A percentile compares a stretch with the other conserved stretches of the same genome.
Conservation (phyloP, 2,113 vertebrate genomes). For the Lates calcarifer region DNA sequence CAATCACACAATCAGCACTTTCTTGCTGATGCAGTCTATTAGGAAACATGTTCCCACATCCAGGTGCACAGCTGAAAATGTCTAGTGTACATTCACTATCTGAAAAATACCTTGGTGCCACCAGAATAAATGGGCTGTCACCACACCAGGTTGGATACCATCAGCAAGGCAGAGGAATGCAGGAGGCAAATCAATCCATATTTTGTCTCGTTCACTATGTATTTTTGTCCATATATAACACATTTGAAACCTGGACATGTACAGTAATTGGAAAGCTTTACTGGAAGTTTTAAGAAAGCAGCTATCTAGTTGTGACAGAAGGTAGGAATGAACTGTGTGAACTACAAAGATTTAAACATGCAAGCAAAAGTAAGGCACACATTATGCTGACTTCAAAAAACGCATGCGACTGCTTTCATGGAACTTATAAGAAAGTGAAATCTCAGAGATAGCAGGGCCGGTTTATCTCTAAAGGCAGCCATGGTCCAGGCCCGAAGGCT, state of each 20-base stretch:
- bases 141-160: constrained; percentile 39
- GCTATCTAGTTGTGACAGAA: background rate
- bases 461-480: constrained; percentile 71
- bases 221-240: background rate
- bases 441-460: constrained; percentile 52
- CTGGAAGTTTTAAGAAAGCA: constrained; percentile 16
- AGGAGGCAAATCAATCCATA: constrained; percentile 51
- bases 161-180: constrained; percentile 45
- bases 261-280: constrained; percentile 2
- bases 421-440: constrained; percentile 53
- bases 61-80: constrained; percentile 43
- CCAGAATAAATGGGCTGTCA: constrained; percentile 65
- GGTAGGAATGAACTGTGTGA: constrained; percentile 43
- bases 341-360: constrained; percentile 43
- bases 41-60: constrained; percentile 6
- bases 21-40: constrained; percentile 51
- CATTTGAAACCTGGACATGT: constrained; percentile 18
- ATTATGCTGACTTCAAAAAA: constrained; percentile 56
- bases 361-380: constrained; percentile 29
- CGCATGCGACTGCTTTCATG: constrained; percentile 41
- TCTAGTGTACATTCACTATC: constrained; percentile 16
- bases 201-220: background rate
- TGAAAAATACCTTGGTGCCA: constrained; percentile 39
- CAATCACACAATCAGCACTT: constrained; percentile 25
- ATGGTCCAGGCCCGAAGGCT: constrained; percentile 51